Evolutionary conservation across 2,797 vertebrate genomes (phyloP).

Genomic region (Poeciliopsis presidionis): DNA sequence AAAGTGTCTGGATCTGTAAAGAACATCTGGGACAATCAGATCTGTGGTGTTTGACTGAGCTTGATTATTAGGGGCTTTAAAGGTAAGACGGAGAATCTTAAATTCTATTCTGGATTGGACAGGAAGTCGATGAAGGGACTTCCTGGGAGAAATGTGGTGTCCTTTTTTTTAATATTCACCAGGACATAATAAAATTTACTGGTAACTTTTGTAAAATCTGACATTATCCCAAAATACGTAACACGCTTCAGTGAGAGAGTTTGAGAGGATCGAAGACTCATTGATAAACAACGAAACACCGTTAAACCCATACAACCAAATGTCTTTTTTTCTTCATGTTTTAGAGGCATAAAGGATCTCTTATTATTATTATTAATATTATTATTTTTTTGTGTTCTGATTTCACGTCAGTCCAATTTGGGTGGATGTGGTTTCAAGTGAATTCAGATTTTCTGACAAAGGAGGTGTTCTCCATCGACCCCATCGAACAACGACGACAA

Average conservation of each 20-base stretch:
- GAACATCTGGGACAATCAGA: neutral
- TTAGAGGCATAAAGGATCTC: neutral
- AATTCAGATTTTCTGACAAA: neutral
- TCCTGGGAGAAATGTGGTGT: neutral
- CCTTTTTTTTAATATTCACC: neutral
- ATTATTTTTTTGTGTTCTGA: neutral
- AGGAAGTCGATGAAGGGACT: neutral
- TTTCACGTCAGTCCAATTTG: neutral
- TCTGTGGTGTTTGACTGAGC: neutral
- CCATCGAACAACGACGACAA: neutral
- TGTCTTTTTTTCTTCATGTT: neutral
- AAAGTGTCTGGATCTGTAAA: neutral
- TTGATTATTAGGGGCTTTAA: neutral
- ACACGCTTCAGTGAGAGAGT: neutral
- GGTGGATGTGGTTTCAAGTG: neutral
- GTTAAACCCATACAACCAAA: too few species aligned
- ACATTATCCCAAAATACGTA: neutral
- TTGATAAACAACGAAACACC: neutral
- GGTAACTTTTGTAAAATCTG: neutral
- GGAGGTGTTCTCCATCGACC: neutral
- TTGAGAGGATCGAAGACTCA: neutral
- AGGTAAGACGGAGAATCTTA: neutral
- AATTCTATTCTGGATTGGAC: neutral
- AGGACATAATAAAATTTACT: neutral
- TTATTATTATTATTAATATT: too few species aligned